These are phyloP conservation scores for Meteorus cinctellus DNA, from an alignment of 2,888 invertebrate species.

Conservation along the genomic window DNA sequence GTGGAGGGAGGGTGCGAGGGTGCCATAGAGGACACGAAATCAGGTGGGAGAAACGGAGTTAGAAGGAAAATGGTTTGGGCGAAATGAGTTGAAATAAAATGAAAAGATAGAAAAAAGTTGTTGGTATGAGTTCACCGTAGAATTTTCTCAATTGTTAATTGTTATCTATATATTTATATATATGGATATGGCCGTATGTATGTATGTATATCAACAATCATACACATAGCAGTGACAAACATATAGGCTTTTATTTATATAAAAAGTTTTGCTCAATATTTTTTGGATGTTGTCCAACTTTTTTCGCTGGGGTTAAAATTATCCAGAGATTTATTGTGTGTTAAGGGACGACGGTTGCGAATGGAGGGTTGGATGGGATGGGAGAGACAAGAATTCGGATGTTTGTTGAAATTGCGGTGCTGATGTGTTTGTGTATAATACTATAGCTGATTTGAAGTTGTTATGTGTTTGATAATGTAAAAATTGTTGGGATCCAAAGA, in stretches of 20 bases:
- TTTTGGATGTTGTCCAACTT: conserved; percentile 59
- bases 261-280: conserved; percentile 32
- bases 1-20: not conserved
- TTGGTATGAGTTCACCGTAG: not conserved
- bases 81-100: not conserved
- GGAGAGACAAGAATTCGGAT: conserved; percentile 56
- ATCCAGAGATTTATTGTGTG: conserved; percentile 62
- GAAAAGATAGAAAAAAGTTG: not conserved
- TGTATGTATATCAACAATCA: conserved; percentile 6
- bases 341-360: conserved; percentile 38
- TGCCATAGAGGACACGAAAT: not conserved
- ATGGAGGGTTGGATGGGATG: conserved; percentile 10
- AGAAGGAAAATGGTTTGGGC: not conserved
- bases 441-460: not conserved
- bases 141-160: conserved; percentile 18
- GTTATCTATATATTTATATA: not conserved
- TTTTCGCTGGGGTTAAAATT: conserved; percentile 54
- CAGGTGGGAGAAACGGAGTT: not conserved
- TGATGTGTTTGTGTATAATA: not conserved
- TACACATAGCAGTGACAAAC: not conserved
- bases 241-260: conserved; percentile 16
- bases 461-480: not conserved
- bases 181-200: not conserved
- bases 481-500: too few species aligned
- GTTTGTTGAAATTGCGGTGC: conserved; percentile 54